A percentile compares a stretch with the other conserved stretches of the same genome.
Evolutionary conservation across 2,113 vertebrate species (phyloP).

Genomic region (Trachemys scripta): DNA sequence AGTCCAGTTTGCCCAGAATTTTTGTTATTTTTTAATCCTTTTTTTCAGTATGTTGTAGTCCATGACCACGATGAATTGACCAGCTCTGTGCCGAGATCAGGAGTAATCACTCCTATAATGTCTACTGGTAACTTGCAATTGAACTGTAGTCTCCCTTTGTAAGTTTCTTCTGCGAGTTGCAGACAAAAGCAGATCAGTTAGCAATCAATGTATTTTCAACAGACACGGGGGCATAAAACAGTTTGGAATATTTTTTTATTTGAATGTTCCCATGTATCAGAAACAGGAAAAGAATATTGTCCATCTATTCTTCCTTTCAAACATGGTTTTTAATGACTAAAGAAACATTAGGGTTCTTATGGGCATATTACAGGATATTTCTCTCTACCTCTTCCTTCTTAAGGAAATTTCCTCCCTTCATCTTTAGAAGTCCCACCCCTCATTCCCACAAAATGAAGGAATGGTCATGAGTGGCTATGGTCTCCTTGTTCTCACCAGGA

Average conservation of each 20-base stretch:
- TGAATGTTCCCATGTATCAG: background rate
- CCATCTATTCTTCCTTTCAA: background rate
- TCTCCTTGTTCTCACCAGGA: background rate
- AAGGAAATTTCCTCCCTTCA: background rate
- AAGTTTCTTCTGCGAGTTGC: background rate
- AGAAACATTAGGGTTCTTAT: background rate
- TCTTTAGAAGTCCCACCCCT: background rate
- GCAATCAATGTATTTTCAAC: background rate
- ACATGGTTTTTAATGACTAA: background rate
- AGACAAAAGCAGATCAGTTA: background rate
- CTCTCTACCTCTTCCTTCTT: background rate
- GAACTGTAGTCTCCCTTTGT: background rate
- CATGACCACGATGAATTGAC: background rate
- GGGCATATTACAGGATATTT: background rate
- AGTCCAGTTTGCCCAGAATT: background rate
- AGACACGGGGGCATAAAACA: background rate
- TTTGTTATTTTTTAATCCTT: background rate
- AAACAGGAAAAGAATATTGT: background rate
- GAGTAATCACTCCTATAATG: constrained; percentile 22
- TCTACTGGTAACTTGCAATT: background rate
- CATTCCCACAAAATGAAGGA: background rate
- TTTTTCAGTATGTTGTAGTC: background rate
- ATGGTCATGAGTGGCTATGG: background rate
- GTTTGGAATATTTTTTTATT: background rate
- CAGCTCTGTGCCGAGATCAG: background rate